A percentile compares a stretch with the other conserved stretches of the same genome.
Conservation (phyloP, 2,113 vertebrate species). For the Sinocyclocheilus anshuiensis region DNA sequence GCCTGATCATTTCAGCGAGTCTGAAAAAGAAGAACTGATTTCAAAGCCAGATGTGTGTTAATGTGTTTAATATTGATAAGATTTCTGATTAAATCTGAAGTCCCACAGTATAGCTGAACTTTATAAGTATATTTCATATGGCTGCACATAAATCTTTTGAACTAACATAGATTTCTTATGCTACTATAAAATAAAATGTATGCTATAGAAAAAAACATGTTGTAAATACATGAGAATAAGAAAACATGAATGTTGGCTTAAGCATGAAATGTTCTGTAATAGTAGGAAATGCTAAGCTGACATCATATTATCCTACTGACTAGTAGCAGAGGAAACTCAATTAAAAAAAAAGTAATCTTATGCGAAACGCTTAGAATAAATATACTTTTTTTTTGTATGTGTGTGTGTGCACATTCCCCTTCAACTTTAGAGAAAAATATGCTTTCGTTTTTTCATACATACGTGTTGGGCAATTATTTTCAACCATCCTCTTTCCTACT, state of each 20-base stretch:
- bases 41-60: not conserved
- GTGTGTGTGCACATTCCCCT: not conserved
- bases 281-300: not conserved
- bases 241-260: too few relatives aligned
- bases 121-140: too few relatives aligned
- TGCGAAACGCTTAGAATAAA: not conserved
- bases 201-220: not conserved
- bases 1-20: not conserved
- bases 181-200: not conserved
- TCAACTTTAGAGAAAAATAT: not conserved
- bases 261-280: too few relatives aligned
- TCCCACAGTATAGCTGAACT: too few relatives aligned
- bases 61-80: not conserved
- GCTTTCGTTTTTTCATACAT: not conserved
- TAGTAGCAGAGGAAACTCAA: not conserved
- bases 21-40: not conserved
- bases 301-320: not conserved
- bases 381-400: not conserved
- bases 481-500: too few relatives aligned
- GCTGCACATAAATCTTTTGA: too few relatives aligned
- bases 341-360: not conserved
- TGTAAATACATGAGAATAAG: not conserved
- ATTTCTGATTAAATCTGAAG: too few relatives aligned
- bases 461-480: not conserved
- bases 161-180: not conserved